These are phyloP conservation scores for Nebria brevicollis DNA, from an alignment of 2,888 invertebrate species.

Conservation along the genomic window DNA sequence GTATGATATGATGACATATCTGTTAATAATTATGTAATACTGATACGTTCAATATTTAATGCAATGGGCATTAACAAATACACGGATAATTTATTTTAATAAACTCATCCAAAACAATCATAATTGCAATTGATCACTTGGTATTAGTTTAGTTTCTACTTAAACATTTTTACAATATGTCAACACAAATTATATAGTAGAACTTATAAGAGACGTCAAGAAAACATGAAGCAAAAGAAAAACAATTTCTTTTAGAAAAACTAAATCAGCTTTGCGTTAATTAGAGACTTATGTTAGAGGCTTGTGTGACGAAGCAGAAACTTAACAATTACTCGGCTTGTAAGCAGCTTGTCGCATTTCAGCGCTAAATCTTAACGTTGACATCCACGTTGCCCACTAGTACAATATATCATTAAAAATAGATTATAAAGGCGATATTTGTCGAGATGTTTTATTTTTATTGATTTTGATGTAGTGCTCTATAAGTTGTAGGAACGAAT, in stretches of 20 bases:
- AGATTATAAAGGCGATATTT: not conserved
- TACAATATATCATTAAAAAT: not conserved
- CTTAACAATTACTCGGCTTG: constrained; percentile 1
- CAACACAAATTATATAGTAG: too few species aligned
- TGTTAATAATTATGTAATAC: not conserved
- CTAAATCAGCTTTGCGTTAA: not conserved
- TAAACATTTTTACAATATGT: too few species aligned
- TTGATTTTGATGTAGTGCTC: not conserved
- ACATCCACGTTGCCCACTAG: not conserved
- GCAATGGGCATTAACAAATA: not conserved
- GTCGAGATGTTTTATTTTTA: too few species aligned
- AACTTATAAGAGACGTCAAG: too few species aligned
- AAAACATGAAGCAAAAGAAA: not conserved
- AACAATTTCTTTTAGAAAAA: not conserved
- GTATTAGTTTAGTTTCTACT: too few species aligned
- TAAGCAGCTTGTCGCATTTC: not conserved
- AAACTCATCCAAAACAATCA: not conserved
- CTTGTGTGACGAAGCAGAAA: not conserved
- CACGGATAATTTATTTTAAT: not conserved
- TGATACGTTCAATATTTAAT: not conserved
- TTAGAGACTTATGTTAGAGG: not conserved
- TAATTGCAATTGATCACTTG: not conserved
- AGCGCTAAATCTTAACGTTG: not conserved
- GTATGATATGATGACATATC: not conserved
- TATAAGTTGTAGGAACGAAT: not conserved